phyloP scores from a whole-genome alignment of 2,888 invertebrate species.

The Gonocerus acuteangulatus region DNA sequence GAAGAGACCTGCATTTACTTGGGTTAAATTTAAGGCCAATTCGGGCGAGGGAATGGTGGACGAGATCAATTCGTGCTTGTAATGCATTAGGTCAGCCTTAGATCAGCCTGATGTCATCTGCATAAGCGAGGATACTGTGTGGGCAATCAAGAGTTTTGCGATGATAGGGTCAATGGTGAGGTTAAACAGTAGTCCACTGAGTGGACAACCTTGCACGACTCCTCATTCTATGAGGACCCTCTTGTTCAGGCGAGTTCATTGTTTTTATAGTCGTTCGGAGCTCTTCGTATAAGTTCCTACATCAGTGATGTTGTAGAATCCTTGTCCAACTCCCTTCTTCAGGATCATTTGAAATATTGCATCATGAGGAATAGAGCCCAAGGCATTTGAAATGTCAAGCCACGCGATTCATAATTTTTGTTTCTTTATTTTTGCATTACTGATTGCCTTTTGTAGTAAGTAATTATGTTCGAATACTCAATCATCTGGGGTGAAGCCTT shows the following conservation, averaged over 20 bases:
- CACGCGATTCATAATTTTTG: constrained; percentile 9
- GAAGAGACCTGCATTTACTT: constrained; percentile 3
- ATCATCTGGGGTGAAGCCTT: constrained; percentile 18
- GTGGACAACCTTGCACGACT: constrained; percentile 20
- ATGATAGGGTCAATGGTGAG: neutral
- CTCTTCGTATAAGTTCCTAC: too few species aligned
- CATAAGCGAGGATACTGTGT: too few species aligned
- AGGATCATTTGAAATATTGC: neutral
- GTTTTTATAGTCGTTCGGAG: constrained; percentile 10
- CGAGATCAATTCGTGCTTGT: neutral
- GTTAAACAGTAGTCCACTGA: constrained; percentile 18
- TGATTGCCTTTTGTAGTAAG: neutral
- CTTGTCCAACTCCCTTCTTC: constrained; percentile 5
- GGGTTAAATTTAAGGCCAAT: constrained; percentile 4
- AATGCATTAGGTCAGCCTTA: neutral
- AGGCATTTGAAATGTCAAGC: constrained; percentile 25
- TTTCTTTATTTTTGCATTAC: neutral
- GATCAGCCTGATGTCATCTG: too few species aligned
- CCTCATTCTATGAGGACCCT: constrained; percentile 4
- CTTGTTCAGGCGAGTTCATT: neutral
- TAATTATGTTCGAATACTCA: constrained; percentile 26
- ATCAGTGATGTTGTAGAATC: constrained; percentile 1
- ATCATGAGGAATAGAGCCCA: constrained; percentile 18
- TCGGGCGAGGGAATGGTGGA: neutral
- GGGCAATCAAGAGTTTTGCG: too few species aligned